Evolutionary conservation across 1,140 invertebrate genomes (phyloP).

Genomic region (Rhagoletis zephyria): DNA sequence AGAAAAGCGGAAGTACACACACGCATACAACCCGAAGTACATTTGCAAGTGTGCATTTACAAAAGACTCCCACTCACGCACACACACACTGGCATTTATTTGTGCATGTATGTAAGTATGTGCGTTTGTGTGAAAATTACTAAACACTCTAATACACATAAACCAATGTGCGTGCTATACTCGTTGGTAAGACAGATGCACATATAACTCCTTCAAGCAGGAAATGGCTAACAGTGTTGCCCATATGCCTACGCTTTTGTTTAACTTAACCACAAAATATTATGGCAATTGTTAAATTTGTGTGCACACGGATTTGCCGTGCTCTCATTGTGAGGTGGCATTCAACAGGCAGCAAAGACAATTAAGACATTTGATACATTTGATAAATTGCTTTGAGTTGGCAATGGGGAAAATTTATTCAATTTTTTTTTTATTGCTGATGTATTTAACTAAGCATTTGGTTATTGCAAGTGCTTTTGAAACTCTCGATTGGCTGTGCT

Average conservation of each 20-base stretch:
- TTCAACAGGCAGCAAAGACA: not conserved
- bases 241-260: slow-evolving; percentile 36
- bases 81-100: not conserved
- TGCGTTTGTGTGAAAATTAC: no score
- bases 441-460: slow-evolving; percentile 9
- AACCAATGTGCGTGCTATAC: not conserved
- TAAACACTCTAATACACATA: not conserved
- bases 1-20: slow-evolving; percentile 37
- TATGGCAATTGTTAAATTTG: slow-evolving; percentile 42
- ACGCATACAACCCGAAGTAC: not conserved
- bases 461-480: not conserved
- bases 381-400: slow-evolving; percentile 44
- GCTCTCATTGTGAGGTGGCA: slow-evolving; percentile 1
- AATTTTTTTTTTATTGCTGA: slow-evolving; percentile 1
- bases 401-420: slow-evolving; percentile 24
- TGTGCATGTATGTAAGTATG: no score
- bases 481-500: not conserved
- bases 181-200: not conserved
- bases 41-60: no score
- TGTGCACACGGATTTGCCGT: slow-evolving; percentile 24
- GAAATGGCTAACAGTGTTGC: slow-evolving; percentile 6
- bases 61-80: not conserved
- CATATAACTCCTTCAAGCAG: not conserved
- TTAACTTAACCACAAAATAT: slow-evolving; percentile 19
- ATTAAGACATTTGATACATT: slow-evolving; percentile 47